Evolutionary conservation across 2,113 vertebrate species (phyloP), one percentile per base, ranked within the genome.

Genomic region (Phrynocephalus versicolor): DNA sequence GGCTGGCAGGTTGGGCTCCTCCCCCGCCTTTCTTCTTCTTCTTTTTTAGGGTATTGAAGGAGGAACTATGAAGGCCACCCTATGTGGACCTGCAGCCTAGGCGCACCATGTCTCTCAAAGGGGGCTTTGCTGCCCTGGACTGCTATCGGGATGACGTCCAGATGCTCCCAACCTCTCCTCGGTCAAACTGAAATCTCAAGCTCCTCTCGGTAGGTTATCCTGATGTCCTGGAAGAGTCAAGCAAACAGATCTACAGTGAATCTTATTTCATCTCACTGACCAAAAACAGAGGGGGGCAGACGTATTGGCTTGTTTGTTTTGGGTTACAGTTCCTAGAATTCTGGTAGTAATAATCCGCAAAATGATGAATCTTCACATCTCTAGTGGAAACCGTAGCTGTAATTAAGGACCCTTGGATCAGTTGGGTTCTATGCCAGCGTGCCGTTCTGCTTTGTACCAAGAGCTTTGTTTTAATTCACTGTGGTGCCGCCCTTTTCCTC

Each of bases 401-500:
- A n/a, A n/a, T n/a, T n/a, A n/a, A n/a, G n/a, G n/a, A n/a, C n/a
- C n/a, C n/a, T n/a, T n/a, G n/a, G n/a, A n/a, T n/a, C n/a, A n/a
- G n/a, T n/a, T n/a, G n/a, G n/a, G n/a, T n/a, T n/a, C 89, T 85
- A 83, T 83, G 33, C 87, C 84, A 76, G 57, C 84, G 25, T 80
- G 78, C 87, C 2, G 90, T 88, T 78, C 87, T 88, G 81, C 55
- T 84, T 90, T 81, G 65, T 89, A 51, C 19, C 75, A 87, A 65
- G 58, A 89, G 19, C 39, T 57, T 27, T 0, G 12, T 35, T 84
- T 89, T 65, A 12, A 37, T 67, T 64, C 88, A 86, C 80, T 45
- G 37, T 15, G 85, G 23, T 92, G 86, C n/a, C 8, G 5, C 55
- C 30, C 35, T 88, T 80, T 86, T 79, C 5, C 84, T 35, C 21